Percentiles rank a stretch among this genome's conserved stretches.
phyloP scores from a whole-genome alignment of 37 sponge, comb jelly and placozoan species.

The Oopsacas minuta region DNA sequence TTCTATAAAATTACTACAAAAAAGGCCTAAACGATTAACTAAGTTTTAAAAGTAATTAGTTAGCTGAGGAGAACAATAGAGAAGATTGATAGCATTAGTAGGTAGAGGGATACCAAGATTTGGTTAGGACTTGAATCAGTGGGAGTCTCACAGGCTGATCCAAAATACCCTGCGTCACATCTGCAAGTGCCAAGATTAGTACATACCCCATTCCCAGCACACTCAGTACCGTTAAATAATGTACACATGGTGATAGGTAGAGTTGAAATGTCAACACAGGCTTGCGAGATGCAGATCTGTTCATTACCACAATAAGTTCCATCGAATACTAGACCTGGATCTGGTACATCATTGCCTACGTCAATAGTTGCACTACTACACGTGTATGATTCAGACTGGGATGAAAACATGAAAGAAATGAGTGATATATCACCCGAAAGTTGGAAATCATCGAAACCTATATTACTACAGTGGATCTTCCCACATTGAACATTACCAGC shows the following conservation, averaged over 20 bases:
- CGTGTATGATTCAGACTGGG: neutral
- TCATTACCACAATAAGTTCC: neutral
- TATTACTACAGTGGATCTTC: neutral
- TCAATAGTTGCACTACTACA: neutral
- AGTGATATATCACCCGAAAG: neutral
- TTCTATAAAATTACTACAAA: no score
- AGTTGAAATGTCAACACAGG: neutral
- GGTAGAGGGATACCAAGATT: neutral
- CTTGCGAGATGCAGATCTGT: neutral
- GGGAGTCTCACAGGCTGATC: neutral
- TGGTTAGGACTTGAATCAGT: neutral
- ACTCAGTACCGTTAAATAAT: neutral
- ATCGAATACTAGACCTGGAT: neutral
- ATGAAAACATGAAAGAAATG: neutral
- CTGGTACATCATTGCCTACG: neutral
- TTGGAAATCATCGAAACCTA: neutral
- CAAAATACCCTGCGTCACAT: neutral
- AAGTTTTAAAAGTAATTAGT: neutral
- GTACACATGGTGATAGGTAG: neutral
- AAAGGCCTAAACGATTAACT: no score
- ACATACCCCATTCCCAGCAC: neutral
- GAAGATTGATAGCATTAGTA: neutral
- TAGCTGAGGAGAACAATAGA: neutral
- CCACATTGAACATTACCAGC: neutral
- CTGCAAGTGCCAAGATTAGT: neutral